phyloP scores from a whole-genome alignment of 2,888 invertebrate species.

The Pristionchus entomophagus region DNA sequence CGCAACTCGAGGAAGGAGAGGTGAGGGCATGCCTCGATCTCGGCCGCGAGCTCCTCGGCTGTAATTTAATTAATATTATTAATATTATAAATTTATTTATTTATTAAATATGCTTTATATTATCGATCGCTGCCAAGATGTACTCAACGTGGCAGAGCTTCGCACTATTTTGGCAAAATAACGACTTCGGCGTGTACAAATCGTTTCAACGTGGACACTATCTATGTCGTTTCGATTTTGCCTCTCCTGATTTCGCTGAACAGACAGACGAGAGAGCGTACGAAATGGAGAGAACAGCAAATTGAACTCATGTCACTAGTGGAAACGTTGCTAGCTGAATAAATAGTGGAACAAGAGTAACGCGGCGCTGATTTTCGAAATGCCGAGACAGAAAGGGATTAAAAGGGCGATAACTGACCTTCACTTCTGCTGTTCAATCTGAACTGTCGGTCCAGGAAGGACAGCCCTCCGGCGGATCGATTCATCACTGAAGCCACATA shows the following conservation, averaged over 20 bases:
- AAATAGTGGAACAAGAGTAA: neutral
- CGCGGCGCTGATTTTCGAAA: too few species aligned
- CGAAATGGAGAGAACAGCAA: too few species aligned
- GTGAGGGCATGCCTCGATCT: slow-evolving; percentile 52
- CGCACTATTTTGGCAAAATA: neutral
- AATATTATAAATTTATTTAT: neutral
- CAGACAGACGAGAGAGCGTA: too few species aligned
- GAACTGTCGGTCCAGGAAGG: slow-evolving; percentile 55
- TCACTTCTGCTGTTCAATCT: slow-evolving; percentile 54
- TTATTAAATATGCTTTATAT: neutral
- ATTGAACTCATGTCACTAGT: too few species aligned
- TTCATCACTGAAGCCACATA: neutral
- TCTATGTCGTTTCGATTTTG: too few species aligned
- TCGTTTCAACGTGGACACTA: too few species aligned
- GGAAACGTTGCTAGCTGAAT: neutral
- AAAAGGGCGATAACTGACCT: slow-evolving; percentile 33
- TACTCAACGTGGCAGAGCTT: too few species aligned
- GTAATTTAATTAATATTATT: slow-evolving; percentile 43
- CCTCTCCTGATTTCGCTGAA: too few species aligned
- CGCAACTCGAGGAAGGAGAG: slow-evolving; percentile 64
- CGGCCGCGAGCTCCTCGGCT: slow-evolving; percentile 58
- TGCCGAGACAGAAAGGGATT: neutral
- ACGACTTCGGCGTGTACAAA: too few species aligned
- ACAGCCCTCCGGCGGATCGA: neutral
- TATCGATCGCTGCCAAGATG: too few species aligned